Conservation (phyloP, 1,140 invertebrate genomes). For the Drosophila nigromelanica region DNA sequence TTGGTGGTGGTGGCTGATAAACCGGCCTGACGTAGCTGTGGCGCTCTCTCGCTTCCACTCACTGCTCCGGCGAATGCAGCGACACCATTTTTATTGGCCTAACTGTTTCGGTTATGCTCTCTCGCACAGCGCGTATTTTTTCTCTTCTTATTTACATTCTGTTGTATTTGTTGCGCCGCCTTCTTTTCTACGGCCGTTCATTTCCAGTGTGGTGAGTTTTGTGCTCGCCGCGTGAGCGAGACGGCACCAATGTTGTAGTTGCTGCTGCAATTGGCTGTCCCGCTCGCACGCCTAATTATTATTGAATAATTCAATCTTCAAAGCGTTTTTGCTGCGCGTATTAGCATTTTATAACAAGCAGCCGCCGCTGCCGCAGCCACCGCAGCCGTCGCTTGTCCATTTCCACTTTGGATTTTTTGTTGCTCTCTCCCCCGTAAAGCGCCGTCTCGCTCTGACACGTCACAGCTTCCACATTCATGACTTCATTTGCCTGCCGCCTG, state of each 20-base stretch:
- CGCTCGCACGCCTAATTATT: slow-evolving; percentile 77
- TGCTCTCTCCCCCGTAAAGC: slow-evolving; percentile 16
- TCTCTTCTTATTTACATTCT: slow-evolving; percentile 50
- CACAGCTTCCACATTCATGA: slow-evolving; percentile 66
- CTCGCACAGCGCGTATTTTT: slow-evolving; percentile 29
- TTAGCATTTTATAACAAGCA: slow-evolving; percentile 82
- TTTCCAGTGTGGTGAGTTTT: slow-evolving; percentile 77
- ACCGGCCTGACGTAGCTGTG: slow-evolving; percentile 41
- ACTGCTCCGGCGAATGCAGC: slow-evolving; percentile 8
- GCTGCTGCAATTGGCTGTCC: slow-evolving; percentile 10
- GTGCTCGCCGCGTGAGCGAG: slow-evolving; percentile 22
- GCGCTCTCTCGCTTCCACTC: slow-evolving; percentile 43
- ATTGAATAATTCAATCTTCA: slow-evolving; percentile 82
- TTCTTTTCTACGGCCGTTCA: slow-evolving; percentile 63
- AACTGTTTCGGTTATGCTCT: slow-evolving; percentile 37
- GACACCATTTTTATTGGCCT: slow-evolving; percentile 80
- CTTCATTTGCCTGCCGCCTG: slow-evolving; percentile 70
- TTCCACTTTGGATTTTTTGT: slow-evolving; percentile 63
- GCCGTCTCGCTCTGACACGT: slow-evolving; percentile 61
- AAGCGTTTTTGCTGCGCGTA: slow-evolving; percentile 80
- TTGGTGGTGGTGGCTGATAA: slow-evolving; percentile 62
- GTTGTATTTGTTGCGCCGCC: slow-evolving; percentile 63
- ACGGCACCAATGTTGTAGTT: slow-evolving; percentile 8
- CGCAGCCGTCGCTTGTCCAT: slow-evolving; percentile 56
- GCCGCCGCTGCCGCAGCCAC: slow-evolving; percentile 42